Conservation (phyloP, 2,797 vertebrate species). For the Sebastes aleutianus region DNA sequence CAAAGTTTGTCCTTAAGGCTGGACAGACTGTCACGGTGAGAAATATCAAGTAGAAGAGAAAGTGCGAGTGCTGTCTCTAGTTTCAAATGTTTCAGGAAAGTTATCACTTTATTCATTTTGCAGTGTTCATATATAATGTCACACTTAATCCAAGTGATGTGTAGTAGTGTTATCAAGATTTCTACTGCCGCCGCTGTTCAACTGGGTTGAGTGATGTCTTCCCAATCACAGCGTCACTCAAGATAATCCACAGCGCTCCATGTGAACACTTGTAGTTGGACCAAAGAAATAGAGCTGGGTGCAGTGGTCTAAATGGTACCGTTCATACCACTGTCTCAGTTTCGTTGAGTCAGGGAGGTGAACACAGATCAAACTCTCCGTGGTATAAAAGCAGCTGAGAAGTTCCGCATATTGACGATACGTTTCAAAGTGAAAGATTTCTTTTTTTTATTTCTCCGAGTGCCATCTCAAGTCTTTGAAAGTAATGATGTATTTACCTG, state of each 20-base stretch:
- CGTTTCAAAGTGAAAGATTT: neutral
- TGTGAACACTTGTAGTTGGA: neutral
- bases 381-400: neutral
- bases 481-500: neutral
- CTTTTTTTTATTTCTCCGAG: neutral
- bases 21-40: constrained; percentile 94
- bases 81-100: neutral
- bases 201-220: neutral
- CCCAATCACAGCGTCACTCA: neutral
- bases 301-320: neutral
- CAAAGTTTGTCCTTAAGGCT: constrained; percentile 93
- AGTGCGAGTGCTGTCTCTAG: neutral
- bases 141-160: neutral
- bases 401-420: neutral
- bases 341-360: neutral
- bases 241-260: neutral
- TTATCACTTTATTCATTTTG: neutral
- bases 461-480: neutral
- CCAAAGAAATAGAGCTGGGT: neutral
- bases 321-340: neutral
- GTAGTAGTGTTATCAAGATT: neutral
- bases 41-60: neutral
- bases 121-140: no score
- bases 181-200: neutral
- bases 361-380: neutral